These are phyloP conservation scores for Pelecanus crispus DNA, from an alignment of 2,113 vertebrate species.

Conservation along the genomic window DNA sequence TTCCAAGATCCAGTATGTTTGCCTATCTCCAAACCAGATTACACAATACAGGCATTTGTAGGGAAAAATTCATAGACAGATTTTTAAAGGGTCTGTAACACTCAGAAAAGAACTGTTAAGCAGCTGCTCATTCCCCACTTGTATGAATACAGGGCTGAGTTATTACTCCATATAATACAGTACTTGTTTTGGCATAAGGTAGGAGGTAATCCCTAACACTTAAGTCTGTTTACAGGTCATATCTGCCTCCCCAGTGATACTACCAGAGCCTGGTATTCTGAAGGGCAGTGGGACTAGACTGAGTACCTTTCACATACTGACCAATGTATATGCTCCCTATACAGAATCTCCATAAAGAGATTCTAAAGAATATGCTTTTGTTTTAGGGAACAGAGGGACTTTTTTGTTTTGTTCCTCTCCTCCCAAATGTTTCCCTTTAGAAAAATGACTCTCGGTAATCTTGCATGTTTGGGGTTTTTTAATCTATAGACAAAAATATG, in stretches of 20 bases:
- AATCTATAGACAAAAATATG: not conserved
- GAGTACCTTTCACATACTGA: not conserved
- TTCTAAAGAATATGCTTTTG: conserved; percentile 15
- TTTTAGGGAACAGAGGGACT: not conserved
- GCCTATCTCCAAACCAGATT: not conserved
- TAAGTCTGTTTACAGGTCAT: not conserved
- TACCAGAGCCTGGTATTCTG: not conserved
- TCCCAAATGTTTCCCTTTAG: not conserved
- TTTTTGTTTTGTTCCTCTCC: not conserved
- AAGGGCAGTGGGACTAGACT: not conserved
- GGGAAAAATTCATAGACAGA: not conserved
- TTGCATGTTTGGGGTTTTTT: not conserved
- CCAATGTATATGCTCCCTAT: not conserved
- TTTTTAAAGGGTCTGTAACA: conserved; percentile 13
- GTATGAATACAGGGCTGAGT: not conserved
- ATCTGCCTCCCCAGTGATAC: not conserved
- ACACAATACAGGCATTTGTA: conserved; percentile 36
- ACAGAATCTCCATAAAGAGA: not conserved
- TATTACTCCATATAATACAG: conserved; percentile 1
- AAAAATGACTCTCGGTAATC: not conserved
- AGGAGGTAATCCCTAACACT: conserved; percentile 20
- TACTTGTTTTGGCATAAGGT: conserved; percentile 18
- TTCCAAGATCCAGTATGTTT: not conserved
- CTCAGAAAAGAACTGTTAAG: not conserved
- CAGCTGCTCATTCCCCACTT: not conserved